phyloP scores from a whole-genome alignment of 2,113 vertebrate genomes.

The Sylvilagus bachmani region DNA sequence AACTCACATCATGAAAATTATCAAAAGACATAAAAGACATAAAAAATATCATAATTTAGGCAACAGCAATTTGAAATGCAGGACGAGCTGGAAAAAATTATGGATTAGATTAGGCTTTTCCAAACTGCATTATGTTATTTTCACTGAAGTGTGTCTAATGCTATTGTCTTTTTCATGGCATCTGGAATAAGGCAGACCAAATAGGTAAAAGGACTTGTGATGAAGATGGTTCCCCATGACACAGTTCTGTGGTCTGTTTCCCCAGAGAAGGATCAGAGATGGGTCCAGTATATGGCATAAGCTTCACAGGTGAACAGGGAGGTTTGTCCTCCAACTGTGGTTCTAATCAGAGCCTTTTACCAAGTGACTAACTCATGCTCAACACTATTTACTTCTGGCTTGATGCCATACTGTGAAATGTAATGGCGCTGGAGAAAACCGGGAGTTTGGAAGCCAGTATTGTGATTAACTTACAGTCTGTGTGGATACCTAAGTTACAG shows the following conservation, averaged over 20 bases:
- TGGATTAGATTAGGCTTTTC: conserved; percentile 50
- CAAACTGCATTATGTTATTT: conserved; percentile 47
- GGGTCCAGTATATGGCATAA: conserved; percentile 56
- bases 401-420: conserved; percentile 17
- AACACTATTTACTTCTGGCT: conserved; percentile 55
- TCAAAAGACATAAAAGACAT: conserved; percentile 62
- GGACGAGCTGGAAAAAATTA: background rate
- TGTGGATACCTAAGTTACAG: background rate
- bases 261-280: conserved; percentile 45
- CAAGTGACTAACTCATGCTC: conserved; percentile 11
- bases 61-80: conserved; percentile 61
- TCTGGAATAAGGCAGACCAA: conserved; percentile 64
- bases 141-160: conserved; percentile 26
- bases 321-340: background rate
- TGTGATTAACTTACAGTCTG: background rate
- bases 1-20: conserved; percentile 63
- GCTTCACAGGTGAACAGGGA: conserved; percentile 27
- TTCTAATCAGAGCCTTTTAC: conserved; percentile 41
- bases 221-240: conserved; percentile 42
- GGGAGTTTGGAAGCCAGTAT: conserved; percentile 49
- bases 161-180: background rate
- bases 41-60: conserved; percentile 47
- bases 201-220: conserved; percentile 49
- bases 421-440: background rate
- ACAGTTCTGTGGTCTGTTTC: conserved; percentile 16